Evolutionary conservation across 2,113 vertebrate genomes (phyloP).

Genomic region (Bothrops jararaca): DNA sequence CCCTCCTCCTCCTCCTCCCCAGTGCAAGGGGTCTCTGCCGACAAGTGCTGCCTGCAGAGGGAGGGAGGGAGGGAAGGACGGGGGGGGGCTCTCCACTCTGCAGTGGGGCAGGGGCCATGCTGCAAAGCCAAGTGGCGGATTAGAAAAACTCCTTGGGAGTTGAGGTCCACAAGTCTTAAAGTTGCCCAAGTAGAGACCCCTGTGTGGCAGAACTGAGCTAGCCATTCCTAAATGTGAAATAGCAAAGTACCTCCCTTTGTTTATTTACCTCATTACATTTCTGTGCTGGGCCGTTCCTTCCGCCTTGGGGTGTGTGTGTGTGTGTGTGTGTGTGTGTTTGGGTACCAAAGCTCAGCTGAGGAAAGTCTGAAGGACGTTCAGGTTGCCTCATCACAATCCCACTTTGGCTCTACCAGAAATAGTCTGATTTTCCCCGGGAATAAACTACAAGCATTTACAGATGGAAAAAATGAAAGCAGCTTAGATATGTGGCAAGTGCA

Average conservation of each 20-base stretch:
- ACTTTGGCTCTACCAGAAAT: conserved; percentile 42
- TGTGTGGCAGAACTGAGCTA: background rate
- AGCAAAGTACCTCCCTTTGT: too few species aligned
- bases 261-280: background rate
- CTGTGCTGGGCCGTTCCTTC: background rate
- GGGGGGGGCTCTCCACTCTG: background rate
- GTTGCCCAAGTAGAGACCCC: too few species aligned
- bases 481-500: background rate
- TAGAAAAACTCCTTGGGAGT: background rate
- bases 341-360: background rate
- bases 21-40: background rate
- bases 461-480: conserved; percentile 25
- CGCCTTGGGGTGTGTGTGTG: too few species aligned
- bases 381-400: background rate
- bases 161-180: too few species aligned
- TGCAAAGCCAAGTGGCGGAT: background rate
- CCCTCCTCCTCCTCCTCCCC: too few species aligned
- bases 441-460: conserved; percentile 17
- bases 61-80: background rate
- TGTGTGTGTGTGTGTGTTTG: background rate
- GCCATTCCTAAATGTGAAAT: background rate
- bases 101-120: background rate
- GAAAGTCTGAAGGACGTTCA: background rate
- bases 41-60: background rate
- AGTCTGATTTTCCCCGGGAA: conserved; percentile 32